Conservation (phyloP, 2,797 vertebrate species). For the Synanceia verrucosa region DNA sequence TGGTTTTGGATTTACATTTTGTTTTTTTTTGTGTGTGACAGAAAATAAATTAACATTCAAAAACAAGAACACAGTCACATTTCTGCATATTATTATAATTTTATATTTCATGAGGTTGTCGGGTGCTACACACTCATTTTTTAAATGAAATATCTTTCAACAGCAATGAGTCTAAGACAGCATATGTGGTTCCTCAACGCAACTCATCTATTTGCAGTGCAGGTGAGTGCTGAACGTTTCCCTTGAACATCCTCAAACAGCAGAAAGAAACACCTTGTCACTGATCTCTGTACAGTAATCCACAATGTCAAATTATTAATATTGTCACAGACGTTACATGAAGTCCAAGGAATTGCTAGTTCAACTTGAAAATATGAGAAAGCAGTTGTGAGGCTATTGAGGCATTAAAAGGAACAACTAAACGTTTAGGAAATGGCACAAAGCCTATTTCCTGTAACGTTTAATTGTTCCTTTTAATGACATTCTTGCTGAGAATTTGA, state of each 20-base stretch:
- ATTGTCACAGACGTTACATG: neutral
- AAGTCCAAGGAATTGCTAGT: neutral
- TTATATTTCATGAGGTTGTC: neutral
- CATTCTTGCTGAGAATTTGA: neutral
- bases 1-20: neutral
- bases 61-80: neutral
- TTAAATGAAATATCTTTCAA: conserved; percentile 3
- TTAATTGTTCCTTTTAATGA: too few species aligned
- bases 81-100: too few species aligned
- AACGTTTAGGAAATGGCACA: neutral
- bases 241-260: neutral
- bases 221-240: conserved; percentile 36
- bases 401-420: neutral
- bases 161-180: conserved; percentile 39
- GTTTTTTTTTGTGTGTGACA: neutral
- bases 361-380: neutral
- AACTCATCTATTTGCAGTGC: conserved; percentile 37
- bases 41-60: too few species aligned
- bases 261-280: neutral
- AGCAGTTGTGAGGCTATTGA: neutral
- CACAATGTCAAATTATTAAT: neutral
- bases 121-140: neutral
- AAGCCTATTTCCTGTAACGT: too few species aligned
- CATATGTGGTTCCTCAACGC: conserved; percentile 18
- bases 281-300: neutral